Evolutionary conservation across 2,888 invertebrate species (phyloP), one percentile per base, ranked within the genome.

Genomic region (Drosophila basisetae): DNA sequence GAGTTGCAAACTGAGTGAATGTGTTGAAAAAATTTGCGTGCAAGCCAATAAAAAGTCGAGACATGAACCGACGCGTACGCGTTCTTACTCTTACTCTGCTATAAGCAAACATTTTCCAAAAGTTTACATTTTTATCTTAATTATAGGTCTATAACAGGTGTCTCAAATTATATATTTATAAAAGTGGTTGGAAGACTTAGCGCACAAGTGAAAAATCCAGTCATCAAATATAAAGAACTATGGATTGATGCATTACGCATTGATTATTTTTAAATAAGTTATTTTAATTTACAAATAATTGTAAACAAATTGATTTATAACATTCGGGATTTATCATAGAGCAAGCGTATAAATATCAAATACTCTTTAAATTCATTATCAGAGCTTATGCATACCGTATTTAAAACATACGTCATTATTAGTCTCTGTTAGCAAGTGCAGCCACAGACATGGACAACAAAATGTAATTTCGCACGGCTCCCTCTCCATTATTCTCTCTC

Each of bases 401-500:
- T 35, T 16, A n/a, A 49, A 35, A 31, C 33, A 41, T 55, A 35
- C 53, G 54, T 59, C 41, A 22, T 37, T 37, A 16, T 54, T 59
- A 3, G 31, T 37, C 52, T 54, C 56, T 49, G 53, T 5, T 25
- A 28, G 54, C 56, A 30, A 54, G 35, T 49, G 11, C 43, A 50
- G 31, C 55, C 61, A 49, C 41, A 65, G 56, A 56, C 41, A 43
- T 59, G 65, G 49, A 25, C 49, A 70, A 78, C 71, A 78, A 76
- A 73, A 70, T 65, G 61, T 25, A 74, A 83, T 78, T 83, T 81
- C 37, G 71, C 76, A 75, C 69, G 71, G 71, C 68, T 75, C 37
- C 68, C 71, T 54, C 73, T 50, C 58, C 71, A 85, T 78, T 76
- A 76, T 81, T 72, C 73, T 74, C 18, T 49, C 39, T 35, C 41